Base-by-base conservation (phyloP, 2,113 vertebrate genomes). In the Chaetura pelagica region DNA sequence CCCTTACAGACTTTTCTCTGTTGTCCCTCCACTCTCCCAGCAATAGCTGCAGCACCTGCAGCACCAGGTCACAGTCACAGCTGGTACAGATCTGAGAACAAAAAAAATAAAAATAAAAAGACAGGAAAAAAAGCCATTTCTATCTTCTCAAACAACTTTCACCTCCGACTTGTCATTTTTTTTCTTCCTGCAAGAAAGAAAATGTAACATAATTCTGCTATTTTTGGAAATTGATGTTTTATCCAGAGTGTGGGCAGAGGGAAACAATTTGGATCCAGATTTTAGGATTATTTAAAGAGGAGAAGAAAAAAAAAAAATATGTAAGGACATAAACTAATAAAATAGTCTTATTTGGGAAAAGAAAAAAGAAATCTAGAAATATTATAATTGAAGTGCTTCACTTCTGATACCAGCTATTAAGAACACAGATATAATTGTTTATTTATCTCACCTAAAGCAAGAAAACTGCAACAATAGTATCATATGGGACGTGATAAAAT, bases 201-300 rank as follows among this genome's bases (percentile, higher is more conserved):
- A 73, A 72, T 4, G 54, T 42, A 87, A 35, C 19, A 40, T 79
- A 52, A 38, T 58, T 69, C 40, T 69, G 35, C 29, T 82, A 46
- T 87, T 92, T 89, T 64, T 79, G 52, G 74, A 62, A 93, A 78
- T 32, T 40, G 46, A 80, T 62, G 48, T 74, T 95, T 94, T 90
- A 72, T 29, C 40, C 59, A 78, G 72, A 51, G 40, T 40, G 62
- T 29, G 55, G 68, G 71, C 54, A 91, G 84, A 64, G 12, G 23
- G 52, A 95, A 94, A 90, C 44, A 86, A 90, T 64, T 55, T 84
- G 15, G 38, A 94, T 51, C 20, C 6, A 63, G 63, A 64, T 77
- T 81, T 90, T 61, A 88, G 59, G 64, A 64, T 71, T 91, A 80
- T 77, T 90, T 89, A 75, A 91, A 80, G 46, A 27, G 7, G 2